Evolutionary conservation across 30 jellyfish, hydroid and myxozoan species (phyloP), one percentile per base, ranked within the genome.

Genomic region (Aurelia sp.): DNA sequence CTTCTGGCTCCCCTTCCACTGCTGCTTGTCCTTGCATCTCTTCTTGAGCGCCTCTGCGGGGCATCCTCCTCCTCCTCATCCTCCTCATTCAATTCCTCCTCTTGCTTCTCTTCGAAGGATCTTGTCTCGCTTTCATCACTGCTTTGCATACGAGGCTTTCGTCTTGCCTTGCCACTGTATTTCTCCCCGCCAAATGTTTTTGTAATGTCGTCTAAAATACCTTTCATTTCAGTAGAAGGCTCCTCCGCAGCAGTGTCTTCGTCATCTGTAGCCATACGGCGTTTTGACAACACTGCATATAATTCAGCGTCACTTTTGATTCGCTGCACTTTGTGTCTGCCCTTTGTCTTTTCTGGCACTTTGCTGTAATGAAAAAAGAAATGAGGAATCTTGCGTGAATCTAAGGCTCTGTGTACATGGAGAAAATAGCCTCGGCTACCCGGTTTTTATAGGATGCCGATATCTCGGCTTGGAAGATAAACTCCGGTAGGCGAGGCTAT

Each of bases 291-390:
- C 59, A 88, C 89, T 11, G 94, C 98, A 72, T 93, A 76, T 71
- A 93, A 74, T 70, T 88, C 96, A 35, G 98, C 98, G 78, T 86
- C 96, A 70, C 98, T 93, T 52, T 82, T 88, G 65, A 87, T 87
- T 40, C 98, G 96, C 40, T 84, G 92, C 37, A 93, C 98, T 64
- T 86, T 92, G 80, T 87, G 96, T 53, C 97, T 90, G 23, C 87
- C 78, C 66, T 83, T 86, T 57, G 73, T 52, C 41, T 78, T 87
- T 74, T 84, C 87, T 2, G 93, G 93, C 18, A 60, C 40, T 53
- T 70, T 82, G 21, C 91, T 82, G 41, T 5, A 66, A 55, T 41
- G 11, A n/a, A 6, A 66, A 21, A 17, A 7, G 50, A 21, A 58
- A 58, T 3, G 6, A 58, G 67, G 50, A 37, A 10, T 37, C 4